phyloP scores from a whole-genome alignment of 2,888 invertebrate genomes.

The Adineta ricciae region DNA sequence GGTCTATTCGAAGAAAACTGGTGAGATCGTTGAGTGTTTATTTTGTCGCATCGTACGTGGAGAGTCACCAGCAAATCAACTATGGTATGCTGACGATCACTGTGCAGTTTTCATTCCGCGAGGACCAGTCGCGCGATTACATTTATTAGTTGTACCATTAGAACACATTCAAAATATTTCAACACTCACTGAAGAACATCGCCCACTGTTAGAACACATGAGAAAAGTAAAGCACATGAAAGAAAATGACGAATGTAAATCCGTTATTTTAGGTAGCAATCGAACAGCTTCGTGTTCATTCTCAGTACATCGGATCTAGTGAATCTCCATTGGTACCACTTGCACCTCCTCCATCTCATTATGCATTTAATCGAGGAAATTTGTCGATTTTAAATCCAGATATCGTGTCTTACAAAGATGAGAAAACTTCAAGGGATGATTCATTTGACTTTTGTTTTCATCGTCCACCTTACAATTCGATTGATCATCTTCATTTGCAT shows the following conservation, averaged over 20 bases:
- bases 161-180: background rate
- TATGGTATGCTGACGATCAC: background rate
- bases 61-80: background rate
- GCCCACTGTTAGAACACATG: background rate
- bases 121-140: background rate
- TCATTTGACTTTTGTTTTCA: background rate
- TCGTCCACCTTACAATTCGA: background rate
- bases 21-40: background rate
- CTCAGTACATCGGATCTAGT: background rate
- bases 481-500: background rate
- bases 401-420: background rate
- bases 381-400: background rate
- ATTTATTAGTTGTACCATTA: constrained; percentile 3
- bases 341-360: background rate
- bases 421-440: background rate
- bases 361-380: background rate
- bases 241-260: no score
- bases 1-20: background rate
- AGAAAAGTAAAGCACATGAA: background rate
- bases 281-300: background rate
- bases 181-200: background rate
- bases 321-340: background rate
- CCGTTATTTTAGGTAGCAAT: background rate
- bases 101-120: background rate
- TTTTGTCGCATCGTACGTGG: constrained; percentile 1